A percentile compares a stretch with the other conserved stretches of the same genome.
phyloP scores from a whole-genome alignment of 2,888 invertebrate species.

The Galeruca laticollis region DNA sequence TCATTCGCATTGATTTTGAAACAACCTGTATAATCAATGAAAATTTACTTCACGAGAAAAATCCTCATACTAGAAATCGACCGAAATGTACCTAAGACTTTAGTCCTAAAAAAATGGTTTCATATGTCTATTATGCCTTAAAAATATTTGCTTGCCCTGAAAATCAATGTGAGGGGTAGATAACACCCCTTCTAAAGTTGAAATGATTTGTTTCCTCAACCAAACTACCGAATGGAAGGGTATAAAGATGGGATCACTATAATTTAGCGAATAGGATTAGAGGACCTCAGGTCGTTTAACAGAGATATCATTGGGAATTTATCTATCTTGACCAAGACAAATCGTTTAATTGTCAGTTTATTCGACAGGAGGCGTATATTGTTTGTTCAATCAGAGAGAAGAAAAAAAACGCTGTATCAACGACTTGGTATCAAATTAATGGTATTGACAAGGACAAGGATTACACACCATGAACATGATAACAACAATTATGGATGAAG shows the following conservation, averaged over 20 bases:
- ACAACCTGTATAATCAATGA: too few species aligned
- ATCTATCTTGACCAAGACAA: constrained; percentile 4
- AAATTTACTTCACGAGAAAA: too few species aligned
- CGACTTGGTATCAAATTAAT: too few species aligned
- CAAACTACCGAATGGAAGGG: not conserved
- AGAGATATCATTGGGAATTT: not conserved
- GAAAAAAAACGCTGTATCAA: too few species aligned
- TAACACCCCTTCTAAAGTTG: not conserved
- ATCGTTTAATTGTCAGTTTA: not conserved
- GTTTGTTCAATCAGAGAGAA: not conserved
- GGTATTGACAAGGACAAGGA: too few species aligned
- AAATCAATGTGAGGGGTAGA: not conserved
- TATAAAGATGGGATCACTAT: not conserved
- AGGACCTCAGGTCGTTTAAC: not conserved
- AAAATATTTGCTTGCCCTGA: not conserved
- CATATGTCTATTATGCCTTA: too few species aligned
- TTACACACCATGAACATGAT: too few species aligned
- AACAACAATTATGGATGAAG: too few species aligned
- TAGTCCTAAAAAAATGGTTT: too few species aligned
- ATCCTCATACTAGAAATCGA: too few species aligned
- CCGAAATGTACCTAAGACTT: too few species aligned
- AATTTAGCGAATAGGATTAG: not conserved
- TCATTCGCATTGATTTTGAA: too few species aligned
- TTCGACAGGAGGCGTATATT: not conserved
- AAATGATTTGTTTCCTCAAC: not conserved